These are phyloP conservation scores for Meandrina meandrites DNA, from an alignment of 92 coral and sea anemone genomes.

Conservation along the genomic window DNA sequence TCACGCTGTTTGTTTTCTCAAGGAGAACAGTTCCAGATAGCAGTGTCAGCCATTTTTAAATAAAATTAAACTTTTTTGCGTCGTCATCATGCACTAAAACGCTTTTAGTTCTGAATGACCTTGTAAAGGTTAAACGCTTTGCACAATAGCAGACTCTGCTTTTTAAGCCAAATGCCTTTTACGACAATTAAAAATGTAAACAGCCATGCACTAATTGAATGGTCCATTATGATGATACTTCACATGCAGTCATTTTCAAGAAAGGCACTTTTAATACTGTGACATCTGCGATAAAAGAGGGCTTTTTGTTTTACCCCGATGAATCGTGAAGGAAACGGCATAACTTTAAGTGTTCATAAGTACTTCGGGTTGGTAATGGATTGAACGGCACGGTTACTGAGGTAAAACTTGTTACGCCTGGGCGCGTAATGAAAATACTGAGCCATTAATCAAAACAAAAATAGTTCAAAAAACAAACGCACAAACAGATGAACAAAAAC, in stretches of 20 bases:
- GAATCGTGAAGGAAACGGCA: neutral
- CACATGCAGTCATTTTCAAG: neutral
- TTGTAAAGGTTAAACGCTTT: neutral
- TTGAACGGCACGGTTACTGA: neutral
- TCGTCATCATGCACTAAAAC: neutral
- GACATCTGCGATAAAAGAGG: neutral
- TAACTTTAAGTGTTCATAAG: neutral
- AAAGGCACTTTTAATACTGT: neutral
- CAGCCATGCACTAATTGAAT: neutral
- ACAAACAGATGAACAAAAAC: neutral
- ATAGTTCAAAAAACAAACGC: neutral
- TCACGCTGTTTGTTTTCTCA: neutral
- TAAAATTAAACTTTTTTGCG: neutral
- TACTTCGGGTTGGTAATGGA: neutral
- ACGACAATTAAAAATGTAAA: neutral
- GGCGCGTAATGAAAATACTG: neutral
- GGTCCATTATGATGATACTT: neutral
- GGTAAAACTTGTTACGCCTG: neutral
- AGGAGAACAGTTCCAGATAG: neutral
- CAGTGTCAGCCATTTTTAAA: neutral
- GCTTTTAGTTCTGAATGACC: neutral
- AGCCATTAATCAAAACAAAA: constrained; percentile 8
- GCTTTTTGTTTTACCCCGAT: neutral
- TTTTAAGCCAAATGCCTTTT: neutral
- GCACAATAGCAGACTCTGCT: neutral